phyloP scores from a whole-genome alignment of 2,113 vertebrate genomes.

The Ictalurus punctatus region DNA sequence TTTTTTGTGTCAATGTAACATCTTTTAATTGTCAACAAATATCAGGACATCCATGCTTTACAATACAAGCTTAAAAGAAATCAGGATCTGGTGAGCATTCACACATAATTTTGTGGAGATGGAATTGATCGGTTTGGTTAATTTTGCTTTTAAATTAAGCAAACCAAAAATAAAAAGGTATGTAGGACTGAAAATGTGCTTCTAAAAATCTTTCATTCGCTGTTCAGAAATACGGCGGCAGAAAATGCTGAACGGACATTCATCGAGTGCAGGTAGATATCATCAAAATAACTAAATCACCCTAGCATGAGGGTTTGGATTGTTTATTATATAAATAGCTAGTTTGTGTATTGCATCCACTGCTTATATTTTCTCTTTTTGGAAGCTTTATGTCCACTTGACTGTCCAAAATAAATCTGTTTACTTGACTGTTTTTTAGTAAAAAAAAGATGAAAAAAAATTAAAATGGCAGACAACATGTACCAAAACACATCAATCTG shows the following conservation, averaged over 20 bases:
- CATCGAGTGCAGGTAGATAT: neutral
- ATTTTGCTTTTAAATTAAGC: neutral
- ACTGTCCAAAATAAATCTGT: neutral
- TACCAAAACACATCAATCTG: neutral
- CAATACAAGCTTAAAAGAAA: neutral
- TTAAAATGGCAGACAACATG: neutral
- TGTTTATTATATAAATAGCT: neutral
- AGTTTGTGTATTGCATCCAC: neutral
- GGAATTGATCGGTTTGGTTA: neutral
- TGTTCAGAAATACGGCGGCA: neutral
- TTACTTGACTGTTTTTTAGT: neutral
- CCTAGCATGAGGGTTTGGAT: neutral
- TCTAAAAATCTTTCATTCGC: neutral
- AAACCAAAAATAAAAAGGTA: neutral
- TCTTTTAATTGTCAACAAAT: neutral
- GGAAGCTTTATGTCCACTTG: neutral
- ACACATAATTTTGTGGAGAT: neutral
- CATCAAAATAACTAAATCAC: neutral
- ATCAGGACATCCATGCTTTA: neutral
- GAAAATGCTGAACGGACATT: neutral
- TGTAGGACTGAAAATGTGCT: neutral
- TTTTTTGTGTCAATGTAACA: neutral
- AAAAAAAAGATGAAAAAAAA: neutral
- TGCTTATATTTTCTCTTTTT: neutral
- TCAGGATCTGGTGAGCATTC: neutral